Conservation (phyloP, 2,797 vertebrate species). For the Varecia variegata region DNA sequence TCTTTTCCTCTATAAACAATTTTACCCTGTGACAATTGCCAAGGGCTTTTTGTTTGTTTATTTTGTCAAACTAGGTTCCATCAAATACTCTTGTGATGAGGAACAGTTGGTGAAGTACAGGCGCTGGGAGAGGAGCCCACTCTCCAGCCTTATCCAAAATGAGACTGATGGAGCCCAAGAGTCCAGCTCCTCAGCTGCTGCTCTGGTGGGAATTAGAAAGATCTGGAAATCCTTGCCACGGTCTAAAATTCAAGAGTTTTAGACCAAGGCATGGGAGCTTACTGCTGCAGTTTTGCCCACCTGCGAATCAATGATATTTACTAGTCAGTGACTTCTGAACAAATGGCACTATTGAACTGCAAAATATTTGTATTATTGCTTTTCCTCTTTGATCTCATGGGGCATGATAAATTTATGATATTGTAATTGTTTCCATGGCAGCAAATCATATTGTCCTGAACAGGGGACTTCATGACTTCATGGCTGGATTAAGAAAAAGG, state of each 20-base stretch:
- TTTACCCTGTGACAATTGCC: conserved; percentile 33
- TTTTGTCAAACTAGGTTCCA: conserved; percentile 52
- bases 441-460: conserved; percentile 86
- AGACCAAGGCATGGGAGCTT: background rate
- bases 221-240: background rate
- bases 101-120: conserved; percentile 57
- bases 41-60: conserved; percentile 50
- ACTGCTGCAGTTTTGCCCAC: background rate
- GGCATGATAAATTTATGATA: conserved; percentile 81
- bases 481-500: conserved; percentile 83
- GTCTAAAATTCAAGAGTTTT: conserved; percentile 1
- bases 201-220: background rate
- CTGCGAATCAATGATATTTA: background rate
- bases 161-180: conserved; percentile 20
- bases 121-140: background rate
- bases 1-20: background rate
- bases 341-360: conserved; percentile 23
- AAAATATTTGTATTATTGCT: conserved; percentile 66
- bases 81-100: conserved; percentile 45
- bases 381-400: conserved; percentile 74
- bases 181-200: background rate
- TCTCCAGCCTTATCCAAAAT: conserved; percentile 3
- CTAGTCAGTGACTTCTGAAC: background rate
- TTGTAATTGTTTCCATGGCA: conserved; percentile 82
- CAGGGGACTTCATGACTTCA: conserved; percentile 84